A percentile compares a stretch with the other conserved stretches of the same genome.
Conservation (phyloP, 2,113 vertebrate genomes). For the Dicrurus megarhynchus region DNA sequence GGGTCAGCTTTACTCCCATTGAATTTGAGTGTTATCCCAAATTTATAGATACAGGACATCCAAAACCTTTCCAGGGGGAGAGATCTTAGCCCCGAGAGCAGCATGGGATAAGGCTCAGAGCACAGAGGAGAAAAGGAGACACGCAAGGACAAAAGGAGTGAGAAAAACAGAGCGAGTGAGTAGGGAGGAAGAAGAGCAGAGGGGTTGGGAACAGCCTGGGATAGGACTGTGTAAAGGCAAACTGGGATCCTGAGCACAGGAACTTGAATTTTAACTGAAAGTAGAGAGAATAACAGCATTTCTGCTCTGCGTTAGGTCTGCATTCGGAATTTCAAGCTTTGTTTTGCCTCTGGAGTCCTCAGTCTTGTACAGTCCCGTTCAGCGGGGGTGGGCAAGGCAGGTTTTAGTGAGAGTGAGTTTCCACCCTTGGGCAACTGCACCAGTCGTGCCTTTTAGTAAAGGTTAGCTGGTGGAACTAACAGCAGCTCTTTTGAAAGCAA, state of each 20-base stretch:
- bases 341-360: not conserved
- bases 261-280: not conserved
- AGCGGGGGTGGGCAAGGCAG: not conserved
- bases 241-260: not conserved
- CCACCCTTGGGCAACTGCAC: not conserved
- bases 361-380: not conserved
- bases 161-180: not conserved
- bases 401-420: not conserved
- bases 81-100: not conserved
- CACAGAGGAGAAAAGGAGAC: not conserved
- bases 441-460: not conserved
- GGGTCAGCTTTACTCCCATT: not conserved
- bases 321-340: not conserved
- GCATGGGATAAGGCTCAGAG: not conserved
- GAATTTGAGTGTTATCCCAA: not conserved
- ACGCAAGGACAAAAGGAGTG: accelerated
- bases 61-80: not conserved
- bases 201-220: not conserved
- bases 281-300: not conserved
- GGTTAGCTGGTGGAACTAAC: not conserved
- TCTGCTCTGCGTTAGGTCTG: not conserved
- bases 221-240: not conserved
- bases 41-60: not conserved
- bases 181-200: not conserved
- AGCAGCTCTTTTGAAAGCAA: not conserved